Percentiles rank a stretch among this genome's conserved stretches.
phyloP scores from a whole-genome alignment of 1,140 invertebrate genomes.

The Aphelenchoides fujianensis region DNA sequence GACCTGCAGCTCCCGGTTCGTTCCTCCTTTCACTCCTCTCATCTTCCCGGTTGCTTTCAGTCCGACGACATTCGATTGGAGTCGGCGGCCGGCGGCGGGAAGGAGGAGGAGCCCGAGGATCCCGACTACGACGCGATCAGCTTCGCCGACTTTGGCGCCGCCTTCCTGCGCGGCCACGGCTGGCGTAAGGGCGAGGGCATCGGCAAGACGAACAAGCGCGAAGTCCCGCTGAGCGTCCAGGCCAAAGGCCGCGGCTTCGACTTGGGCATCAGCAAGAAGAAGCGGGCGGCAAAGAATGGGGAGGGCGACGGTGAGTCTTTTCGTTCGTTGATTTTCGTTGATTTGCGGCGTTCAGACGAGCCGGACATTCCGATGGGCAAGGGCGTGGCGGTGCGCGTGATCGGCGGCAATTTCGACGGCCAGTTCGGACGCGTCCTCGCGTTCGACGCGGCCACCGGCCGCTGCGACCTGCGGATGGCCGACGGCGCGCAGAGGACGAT shows the following conservation, averaged over 20 bases:
- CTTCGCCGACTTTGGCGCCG: constrained; percentile 31
- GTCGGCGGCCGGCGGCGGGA: background rate
- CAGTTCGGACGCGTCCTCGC: constrained; percentile 28
- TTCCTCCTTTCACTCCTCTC: background rate
- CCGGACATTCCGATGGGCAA: constrained; percentile 4
- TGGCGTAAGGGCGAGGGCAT: constrained; percentile 41
- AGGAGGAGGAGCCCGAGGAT: constrained; percentile 9
- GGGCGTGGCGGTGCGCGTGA: constrained; percentile 25
- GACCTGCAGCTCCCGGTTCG: background rate
- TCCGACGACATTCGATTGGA: constrained; percentile 2
- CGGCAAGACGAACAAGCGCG: constrained; percentile 33
- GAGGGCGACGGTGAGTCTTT: background rate
- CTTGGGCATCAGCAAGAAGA: constrained; percentile 13
- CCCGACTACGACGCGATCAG: constrained; percentile 32
- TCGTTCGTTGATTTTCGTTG: background rate
- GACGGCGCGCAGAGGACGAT: constrained; percentile 9
- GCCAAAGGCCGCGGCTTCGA: constrained; percentile 7
- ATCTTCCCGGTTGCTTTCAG: too few relatives aligned
- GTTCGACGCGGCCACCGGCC: constrained; percentile 29
- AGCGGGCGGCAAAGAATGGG: too few relatives aligned
- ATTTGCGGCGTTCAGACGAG: constrained; percentile 23
- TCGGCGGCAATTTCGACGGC: constrained; percentile 21
- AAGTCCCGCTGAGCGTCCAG: constrained; percentile 33
- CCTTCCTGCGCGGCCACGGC: constrained; percentile 38
- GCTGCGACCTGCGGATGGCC: constrained; percentile 21